Percentiles rank a stretch among this genome's conserved stretches.
phyloP scores from a whole-genome alignment of 2,888 invertebrate genomes.

The Drosophila diplacantha region DNA sequence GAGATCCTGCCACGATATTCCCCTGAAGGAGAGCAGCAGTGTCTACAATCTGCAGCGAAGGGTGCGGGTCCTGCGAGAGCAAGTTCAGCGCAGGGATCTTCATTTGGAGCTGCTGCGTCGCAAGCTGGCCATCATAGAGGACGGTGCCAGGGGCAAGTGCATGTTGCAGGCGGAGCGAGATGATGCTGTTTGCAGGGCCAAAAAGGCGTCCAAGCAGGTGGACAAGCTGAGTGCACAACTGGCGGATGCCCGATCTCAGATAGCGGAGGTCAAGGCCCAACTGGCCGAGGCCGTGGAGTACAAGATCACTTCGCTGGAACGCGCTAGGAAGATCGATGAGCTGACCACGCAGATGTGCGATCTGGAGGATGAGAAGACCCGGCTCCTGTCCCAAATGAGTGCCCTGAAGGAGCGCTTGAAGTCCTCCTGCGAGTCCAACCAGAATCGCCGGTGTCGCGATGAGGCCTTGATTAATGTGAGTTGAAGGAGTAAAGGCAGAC shows the following conservation, averaged over 20 bases:
- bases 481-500: neutral
- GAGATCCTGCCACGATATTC: constrained; percentile 88
- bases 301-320: constrained; percentile 91
- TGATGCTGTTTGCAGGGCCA: constrained; percentile 83
- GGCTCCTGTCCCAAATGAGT: constrained; percentile 76
- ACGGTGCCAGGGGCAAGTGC: constrained; percentile 82
- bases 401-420: constrained; percentile 75
- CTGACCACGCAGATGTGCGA: constrained; percentile 89
- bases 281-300: constrained; percentile 91
- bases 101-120: constrained; percentile 93
- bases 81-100: constrained; percentile 92
- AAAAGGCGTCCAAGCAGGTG: constrained; percentile 89
- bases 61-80: constrained; percentile 90
- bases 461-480: constrained; percentile 77
- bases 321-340: constrained; percentile 90
- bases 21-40: constrained; percentile 82
- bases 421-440: constrained; percentile 74
- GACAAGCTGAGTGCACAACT: constrained; percentile 89
- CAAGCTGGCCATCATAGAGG: constrained; percentile 91
- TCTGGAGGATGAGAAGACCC: constrained; percentile 86
- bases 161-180: constrained; percentile 83
- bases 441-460: constrained; percentile 76
- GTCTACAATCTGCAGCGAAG: constrained; percentile 91
- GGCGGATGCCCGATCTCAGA: constrained; percentile 87
- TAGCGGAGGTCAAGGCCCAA: constrained; percentile 90